phyloP scores from a whole-genome alignment of 2,888 invertebrate species.

The Melolontha melolontha region DNA sequence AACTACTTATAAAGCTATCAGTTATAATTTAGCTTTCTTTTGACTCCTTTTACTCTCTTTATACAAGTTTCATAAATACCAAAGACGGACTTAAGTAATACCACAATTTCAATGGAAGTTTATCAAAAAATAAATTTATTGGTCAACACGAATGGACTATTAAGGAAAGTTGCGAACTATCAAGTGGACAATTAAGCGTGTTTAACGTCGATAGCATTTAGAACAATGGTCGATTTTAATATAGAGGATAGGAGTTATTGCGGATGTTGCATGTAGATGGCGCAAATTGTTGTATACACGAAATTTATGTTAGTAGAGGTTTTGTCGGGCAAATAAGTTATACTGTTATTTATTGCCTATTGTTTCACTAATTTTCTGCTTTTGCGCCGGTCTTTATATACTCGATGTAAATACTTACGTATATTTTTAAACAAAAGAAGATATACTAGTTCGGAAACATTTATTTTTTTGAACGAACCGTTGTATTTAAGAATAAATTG shows the following conservation, averaged over 20 bases:
- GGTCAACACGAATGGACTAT: neutral
- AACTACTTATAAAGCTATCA: conserved; percentile 19
- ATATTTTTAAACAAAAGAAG: conserved; percentile 14
- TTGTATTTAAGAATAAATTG: no score
- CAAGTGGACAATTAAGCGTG: conserved; percentile 34
- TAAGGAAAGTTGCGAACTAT: conserved; percentile 27
- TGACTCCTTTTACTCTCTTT: conserved; percentile 9
- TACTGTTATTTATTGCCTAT: conserved; percentile 32
- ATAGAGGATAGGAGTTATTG: conserved; percentile 29
- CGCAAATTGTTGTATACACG: conserved; percentile 38
- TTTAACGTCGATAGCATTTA: conserved; percentile 30
- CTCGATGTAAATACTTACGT: conserved; percentile 19
- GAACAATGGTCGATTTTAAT: conserved; percentile 38
- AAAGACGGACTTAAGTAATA: conserved; percentile 32
- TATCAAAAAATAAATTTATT: conserved; percentile 38
- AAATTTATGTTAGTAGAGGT: conserved; percentile 37
- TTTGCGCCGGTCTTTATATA: conserved; percentile 29
- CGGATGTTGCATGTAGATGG: conserved; percentile 31
- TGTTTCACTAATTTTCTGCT: conserved; percentile 36
- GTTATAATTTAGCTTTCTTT: conserved; percentile 25
- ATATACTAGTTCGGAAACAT: neutral
- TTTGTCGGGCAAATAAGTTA: conserved; percentile 33
- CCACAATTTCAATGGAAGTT: conserved; percentile 34
- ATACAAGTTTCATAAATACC: conserved; percentile 27
- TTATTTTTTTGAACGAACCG: conserved; percentile 3